These are phyloP conservation scores for Prosapia bicincta DNA, from an alignment of 2,888 invertebrate genomes.

Conservation along the genomic window DNA sequence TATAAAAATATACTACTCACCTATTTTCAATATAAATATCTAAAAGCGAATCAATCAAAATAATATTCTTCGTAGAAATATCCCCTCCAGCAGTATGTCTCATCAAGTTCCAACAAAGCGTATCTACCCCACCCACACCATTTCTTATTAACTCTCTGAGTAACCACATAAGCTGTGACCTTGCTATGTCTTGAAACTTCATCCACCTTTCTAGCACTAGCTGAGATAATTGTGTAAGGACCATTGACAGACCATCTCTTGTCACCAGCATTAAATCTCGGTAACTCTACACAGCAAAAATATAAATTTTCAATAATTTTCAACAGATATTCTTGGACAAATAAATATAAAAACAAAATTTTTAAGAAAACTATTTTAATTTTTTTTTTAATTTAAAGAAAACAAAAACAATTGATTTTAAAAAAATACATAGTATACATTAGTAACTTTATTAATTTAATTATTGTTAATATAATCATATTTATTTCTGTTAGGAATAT, in stretches of 20 bases:
- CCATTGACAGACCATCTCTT: slow-evolving; percentile 81
- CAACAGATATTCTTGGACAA: too few species aligned
- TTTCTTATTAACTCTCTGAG: slow-evolving; percentile 89
- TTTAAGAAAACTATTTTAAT: too few species aligned
- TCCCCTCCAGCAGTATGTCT: slow-evolving; percentile 95
- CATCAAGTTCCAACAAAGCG: slow-evolving; percentile 86
- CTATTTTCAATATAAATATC: slow-evolving; percentile 85
- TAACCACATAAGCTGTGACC: slow-evolving; percentile 85
- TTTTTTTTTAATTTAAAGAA: too few species aligned
- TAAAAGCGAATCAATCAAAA: slow-evolving; percentile 83
- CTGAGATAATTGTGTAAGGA: slow-evolving; percentile 76
- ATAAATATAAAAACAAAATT: too few species aligned
- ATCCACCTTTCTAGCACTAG: slow-evolving; percentile 86
- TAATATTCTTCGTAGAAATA: slow-evolving; percentile 78
- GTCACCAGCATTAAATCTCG: slow-evolving; percentile 87
- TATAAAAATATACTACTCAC: too few species aligned
- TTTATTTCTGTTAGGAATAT: too few species aligned
- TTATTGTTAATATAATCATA: too few species aligned
- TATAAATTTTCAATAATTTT: too few species aligned
- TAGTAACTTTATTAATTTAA: too few species aligned
- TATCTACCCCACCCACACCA: slow-evolving; percentile 82
- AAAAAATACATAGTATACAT: too few species aligned
- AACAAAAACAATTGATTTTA: too few species aligned
- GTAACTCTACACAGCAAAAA: slow-evolving; percentile 58
- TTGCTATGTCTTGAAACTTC: slow-evolving; percentile 76